Base-by-base conservation (phyloP, 2,797 vertebrate species). In the Microhierax caerulescens region DNA sequence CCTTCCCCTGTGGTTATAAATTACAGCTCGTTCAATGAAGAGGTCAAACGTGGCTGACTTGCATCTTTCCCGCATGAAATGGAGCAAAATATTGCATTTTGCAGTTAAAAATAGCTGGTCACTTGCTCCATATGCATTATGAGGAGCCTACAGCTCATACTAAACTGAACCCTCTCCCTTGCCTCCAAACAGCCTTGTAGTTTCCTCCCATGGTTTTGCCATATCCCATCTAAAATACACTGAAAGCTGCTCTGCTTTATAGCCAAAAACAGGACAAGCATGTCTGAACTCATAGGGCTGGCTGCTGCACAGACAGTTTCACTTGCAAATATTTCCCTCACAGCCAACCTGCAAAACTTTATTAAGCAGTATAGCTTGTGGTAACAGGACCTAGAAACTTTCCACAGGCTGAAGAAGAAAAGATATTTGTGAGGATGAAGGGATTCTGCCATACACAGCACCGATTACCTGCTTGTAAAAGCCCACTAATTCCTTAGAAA, bases 61-160 rank as follows among this genome's bases (percentile, higher is more conserved):
- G n/a, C 78, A 74, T 43, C 45, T n/a, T 68, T 39, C 24, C 94
- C 64, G 25, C 9, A 0, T 5, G 27, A 61, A 72, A 45, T 41
- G 21, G 2, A 92, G 80, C 63, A 63, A 56, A 90, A 36, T 4
- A 8, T 3, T 27, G 36, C 3, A 4, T 7, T 57, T 3, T 60
- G 41, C 9, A 22, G 27, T 45, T 17, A 37, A 32, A 34, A 82
- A 39, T 3, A 80, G 25, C 43, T 48, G 41, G 11, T 10, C 17
- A 4, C 61, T 48, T 23, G 37, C 28, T 78, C 75, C 8, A 0
- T 1, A 6, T 4, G 50, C 74, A 28, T 43, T 2, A 1, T 5
- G 50, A 90, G 67, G 57, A 72, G 39, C 16, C n/a, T 39, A 8
- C 7, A 43, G 69, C 64, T 70, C 41, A 5, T 10, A 10, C 5